phyloP scores from a whole-genome alignment of 2,113 vertebrate genomes.

The Eonycteris spelaea region DNA sequence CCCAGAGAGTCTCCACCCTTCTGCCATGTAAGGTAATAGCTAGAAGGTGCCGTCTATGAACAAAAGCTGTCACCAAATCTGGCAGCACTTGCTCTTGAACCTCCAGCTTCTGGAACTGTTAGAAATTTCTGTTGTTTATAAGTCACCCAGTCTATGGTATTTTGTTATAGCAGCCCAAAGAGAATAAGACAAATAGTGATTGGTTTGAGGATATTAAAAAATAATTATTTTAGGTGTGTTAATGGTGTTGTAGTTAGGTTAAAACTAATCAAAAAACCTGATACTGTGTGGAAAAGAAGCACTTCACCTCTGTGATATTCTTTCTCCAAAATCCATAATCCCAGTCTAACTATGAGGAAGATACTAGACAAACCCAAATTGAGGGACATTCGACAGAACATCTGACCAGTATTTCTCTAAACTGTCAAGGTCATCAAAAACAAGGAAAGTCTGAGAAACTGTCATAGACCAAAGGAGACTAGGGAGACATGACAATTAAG shows the following conservation, averaged over 20 bases:
- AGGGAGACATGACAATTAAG: background rate
- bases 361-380: background rate
- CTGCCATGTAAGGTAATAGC: background rate
- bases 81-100: background rate
- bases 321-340: background rate
- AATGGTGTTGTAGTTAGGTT: background rate
- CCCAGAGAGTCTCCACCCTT: background rate
- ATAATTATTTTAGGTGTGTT: background rate
- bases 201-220: background rate
- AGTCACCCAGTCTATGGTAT: background rate
- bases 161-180: background rate
- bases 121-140: background rate
- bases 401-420: background rate
- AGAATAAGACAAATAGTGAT: background rate
- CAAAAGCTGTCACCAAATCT: background rate
- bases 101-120: background rate
- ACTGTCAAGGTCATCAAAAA: background rate
- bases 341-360: background rate
- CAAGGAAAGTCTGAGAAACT: background rate
- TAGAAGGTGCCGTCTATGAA: background rate
- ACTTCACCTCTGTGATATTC: background rate
- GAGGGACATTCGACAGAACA: background rate
- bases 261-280: background rate
- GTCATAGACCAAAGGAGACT: background rate
- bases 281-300: background rate